phyloP scores from a whole-genome alignment of 1,140 invertebrate species.

The Formica selysi region DNA sequence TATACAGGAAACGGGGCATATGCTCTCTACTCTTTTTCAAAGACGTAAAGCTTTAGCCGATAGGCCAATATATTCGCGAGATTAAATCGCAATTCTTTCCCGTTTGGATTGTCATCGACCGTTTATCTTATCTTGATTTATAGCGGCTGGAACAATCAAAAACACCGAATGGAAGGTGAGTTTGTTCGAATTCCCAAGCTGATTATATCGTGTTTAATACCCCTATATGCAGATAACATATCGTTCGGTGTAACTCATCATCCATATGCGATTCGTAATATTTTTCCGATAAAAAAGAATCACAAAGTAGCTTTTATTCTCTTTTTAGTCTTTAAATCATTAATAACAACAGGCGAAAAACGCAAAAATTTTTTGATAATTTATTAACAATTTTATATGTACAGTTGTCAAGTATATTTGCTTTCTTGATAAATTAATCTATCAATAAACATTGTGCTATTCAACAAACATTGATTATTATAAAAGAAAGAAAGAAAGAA shows the following conservation, averaged over 20 bases:
- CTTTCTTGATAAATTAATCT: neutral
- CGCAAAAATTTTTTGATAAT: neutral
- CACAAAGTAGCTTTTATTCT: neutral
- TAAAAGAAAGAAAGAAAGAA: neutral
- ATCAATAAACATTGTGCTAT: neutral
- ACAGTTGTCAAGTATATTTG: conserved; percentile 12
- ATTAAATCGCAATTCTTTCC: conserved; percentile 55
- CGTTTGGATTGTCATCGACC: conserved; percentile 35
- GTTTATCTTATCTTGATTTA: conserved; percentile 58
- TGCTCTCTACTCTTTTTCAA: conserved; percentile 43
- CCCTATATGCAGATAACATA: neutral
- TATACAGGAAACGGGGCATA: neutral
- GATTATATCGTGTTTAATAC: conserved; percentile 45
- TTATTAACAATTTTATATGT: neutral
- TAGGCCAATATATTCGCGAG: conserved; percentile 15
- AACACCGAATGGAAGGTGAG: conserved; percentile 22
- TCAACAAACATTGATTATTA: conserved; percentile 1
- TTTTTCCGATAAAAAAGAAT: neutral
- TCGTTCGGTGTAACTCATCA: conserved; percentile 11
- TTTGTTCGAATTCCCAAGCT: neutral
- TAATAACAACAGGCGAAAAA: neutral
- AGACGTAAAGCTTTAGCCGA: conserved; percentile 38
- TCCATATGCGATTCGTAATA: neutral
- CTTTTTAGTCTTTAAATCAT: neutral
- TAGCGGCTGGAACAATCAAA: neutral